Conservation (phyloP, 2,797 vertebrate species). For the Emys orbicularis region DNA sequence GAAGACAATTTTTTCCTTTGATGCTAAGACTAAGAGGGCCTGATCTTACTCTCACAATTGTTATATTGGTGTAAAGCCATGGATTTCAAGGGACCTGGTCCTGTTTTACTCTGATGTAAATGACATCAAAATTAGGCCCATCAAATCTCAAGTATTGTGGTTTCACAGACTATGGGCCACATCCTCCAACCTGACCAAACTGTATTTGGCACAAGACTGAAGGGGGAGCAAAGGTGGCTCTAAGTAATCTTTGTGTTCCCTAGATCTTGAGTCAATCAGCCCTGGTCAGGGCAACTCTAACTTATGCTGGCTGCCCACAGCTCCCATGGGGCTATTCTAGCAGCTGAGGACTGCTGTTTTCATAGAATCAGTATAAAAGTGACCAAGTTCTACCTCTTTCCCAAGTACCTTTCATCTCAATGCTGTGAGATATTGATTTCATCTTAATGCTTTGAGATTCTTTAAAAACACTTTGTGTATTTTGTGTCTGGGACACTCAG, state of each 20-base stretch:
- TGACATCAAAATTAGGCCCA: not conserved
- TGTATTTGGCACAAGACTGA: not conserved
- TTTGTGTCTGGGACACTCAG: not conserved
- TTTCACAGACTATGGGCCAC: not conserved
- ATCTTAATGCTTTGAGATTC: not conserved
- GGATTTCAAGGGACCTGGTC: not conserved
- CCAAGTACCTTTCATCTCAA: not conserved
- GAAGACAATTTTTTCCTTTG: not conserved
- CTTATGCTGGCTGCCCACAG: not conserved
- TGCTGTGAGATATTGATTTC: not conserved
- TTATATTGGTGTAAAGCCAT: not conserved
- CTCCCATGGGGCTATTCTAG: not conserved
- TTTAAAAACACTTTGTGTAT: not conserved
- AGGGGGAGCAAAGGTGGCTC: not conserved
- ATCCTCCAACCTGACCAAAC: not conserved
- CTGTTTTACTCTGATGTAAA: not conserved
- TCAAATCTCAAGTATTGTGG: not conserved
- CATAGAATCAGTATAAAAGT: not conserved
- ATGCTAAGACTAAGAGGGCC: not conserved
- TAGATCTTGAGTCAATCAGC: not conserved
- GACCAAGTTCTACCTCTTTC: not conserved
- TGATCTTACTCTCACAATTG: not conserved
- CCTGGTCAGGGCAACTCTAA: not conserved
- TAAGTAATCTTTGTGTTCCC: not conserved
- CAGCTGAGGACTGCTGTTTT: not conserved